Evolutionary conservation across 2,113 vertebrate species (phyloP), one percentile per base, ranked within the genome.

Genomic region (Sylvietta virens): DNA sequence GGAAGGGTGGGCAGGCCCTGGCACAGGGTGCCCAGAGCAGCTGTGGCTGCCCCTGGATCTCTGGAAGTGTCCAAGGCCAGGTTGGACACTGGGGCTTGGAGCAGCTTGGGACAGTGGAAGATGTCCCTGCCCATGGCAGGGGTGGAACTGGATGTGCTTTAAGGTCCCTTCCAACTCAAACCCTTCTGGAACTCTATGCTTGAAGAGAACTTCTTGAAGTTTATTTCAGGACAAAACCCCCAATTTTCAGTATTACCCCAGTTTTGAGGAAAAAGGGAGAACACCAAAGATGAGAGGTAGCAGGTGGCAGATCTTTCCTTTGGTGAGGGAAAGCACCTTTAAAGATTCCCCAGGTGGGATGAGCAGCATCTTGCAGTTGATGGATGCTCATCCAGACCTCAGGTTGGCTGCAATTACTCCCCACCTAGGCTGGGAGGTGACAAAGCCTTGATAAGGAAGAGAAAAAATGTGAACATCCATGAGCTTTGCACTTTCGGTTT

Each of bases 41-140:
- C 67, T 88, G 76, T 13, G 67, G 58, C 76, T 88, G 86, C 37
- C 18, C 44, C 77, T 54, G 69, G n/a, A 33, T 65, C 67, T 51
- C 58, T 73, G 58, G 58, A 0, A 65, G 15, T 50, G 50, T 0
- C 58, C 31, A 9, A 81, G 51, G 22, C 14, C 58, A 28, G 58
- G 22, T 0, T 50, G 66, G 57, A 27, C 0, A n/a, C n/a, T n/a
- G 0, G 47, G 24, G 11, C 42, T 64, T 4, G 57, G 22, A 72
- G 42, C 27, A 15, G 0, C 18, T 58, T 57, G 67, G 50, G 15
- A 13, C 0, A 5, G 51, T 3, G 27, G 50, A 0, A 80, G 22
- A 6, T 42, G 66, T 21, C 57, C 13, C 48, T 15, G 10, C 4
- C 18, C 21, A 9, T 11, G 28, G 27, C 10, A 42, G 21, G 42